A percentile compares a stretch with the other conserved stretches of the same genome.
Conservation (phyloP, 2,113 vertebrate species). For the Podarcis raffonei region DNA sequence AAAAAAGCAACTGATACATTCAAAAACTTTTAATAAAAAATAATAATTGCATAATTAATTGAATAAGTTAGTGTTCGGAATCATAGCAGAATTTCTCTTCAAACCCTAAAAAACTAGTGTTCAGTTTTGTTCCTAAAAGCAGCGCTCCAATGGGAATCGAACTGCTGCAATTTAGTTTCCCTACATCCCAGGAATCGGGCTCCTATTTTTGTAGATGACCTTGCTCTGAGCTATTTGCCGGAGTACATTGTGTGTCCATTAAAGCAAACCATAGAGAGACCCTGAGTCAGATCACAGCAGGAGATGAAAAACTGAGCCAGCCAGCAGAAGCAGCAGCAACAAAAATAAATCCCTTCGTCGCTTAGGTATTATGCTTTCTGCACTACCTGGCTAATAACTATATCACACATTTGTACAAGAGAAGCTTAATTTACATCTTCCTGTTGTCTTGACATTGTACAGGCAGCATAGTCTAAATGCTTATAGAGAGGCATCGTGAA, state of each 20-base stretch:
- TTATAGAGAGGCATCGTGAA: too few species aligned
- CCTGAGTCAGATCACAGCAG: neutral
- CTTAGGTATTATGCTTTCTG: neutral
- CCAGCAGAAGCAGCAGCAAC: neutral
- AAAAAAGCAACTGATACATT: too few species aligned
- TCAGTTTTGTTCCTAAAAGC: neutral
- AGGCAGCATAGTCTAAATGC: too few species aligned
- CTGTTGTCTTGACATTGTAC: too few species aligned
- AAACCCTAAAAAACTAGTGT: too few species aligned
- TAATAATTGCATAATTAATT: too few species aligned
- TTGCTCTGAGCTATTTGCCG: constrained; percentile 7
- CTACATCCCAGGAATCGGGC: constrained; percentile 1
- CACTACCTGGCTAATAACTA: neutral
- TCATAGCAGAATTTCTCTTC: too few species aligned
- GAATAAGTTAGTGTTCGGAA: too few species aligned
- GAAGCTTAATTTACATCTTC: neutral
- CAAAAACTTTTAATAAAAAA: too few species aligned
- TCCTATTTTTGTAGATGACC: constrained; percentile 31
- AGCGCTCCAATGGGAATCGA: neutral
- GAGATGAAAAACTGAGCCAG: neutral
- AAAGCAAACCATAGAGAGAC: neutral
- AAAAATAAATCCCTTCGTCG: neutral
- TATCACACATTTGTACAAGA: neutral
- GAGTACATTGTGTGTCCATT: constrained; percentile 4
- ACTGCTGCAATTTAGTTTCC: constrained; percentile 3